A percentile compares a stretch with the other conserved stretches of the same genome.
phyloP scores from a whole-genome alignment of 2,888 invertebrate genomes.

The Drosophila pseudotakahashii region DNA sequence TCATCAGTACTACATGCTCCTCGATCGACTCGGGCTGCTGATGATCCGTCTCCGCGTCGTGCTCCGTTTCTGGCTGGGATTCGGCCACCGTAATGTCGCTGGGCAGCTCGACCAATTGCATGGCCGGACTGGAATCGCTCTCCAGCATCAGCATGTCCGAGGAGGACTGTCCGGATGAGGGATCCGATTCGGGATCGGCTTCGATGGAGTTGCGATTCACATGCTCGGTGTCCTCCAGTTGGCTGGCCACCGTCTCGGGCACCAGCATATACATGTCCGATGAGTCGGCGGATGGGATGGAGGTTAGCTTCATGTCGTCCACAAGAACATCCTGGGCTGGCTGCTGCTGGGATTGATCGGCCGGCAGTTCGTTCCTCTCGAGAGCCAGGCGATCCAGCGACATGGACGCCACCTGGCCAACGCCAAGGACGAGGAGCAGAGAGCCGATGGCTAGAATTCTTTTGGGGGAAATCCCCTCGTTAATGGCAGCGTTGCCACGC shows the following conservation, averaged over 20 bases:
- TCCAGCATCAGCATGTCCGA: constrained; percentile 81
- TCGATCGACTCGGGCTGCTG: constrained; percentile 52
- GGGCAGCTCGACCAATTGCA: constrained; percentile 70
- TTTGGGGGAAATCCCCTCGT: constrained; percentile 39
- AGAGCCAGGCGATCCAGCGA: constrained; percentile 76
- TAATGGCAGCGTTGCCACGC: constrained; percentile 33
- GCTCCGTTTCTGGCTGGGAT: constrained; percentile 31
- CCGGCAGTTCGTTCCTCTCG: constrained; percentile 69
- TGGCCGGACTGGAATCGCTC: constrained; percentile 70
- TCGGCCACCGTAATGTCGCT: constrained; percentile 56
- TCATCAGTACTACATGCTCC: constrained; percentile 59
- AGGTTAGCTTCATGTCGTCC: constrained; percentile 73
- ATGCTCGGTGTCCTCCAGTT: constrained; percentile 64
- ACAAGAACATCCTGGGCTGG: constrained; percentile 55
- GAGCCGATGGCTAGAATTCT: constrained; percentile 18
- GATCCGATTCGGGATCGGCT: constrained; percentile 27
- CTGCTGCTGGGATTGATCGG: constrained; percentile 31
- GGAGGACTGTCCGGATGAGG: constrained; percentile 15
- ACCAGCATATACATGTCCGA: constrained; percentile 78
- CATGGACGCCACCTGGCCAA: constrained; percentile 58
- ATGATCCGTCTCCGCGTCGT: constrained; percentile 13
- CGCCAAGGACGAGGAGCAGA: constrained; percentile 32
- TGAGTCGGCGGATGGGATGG: constrained; percentile 55
- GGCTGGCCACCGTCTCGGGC: constrained; percentile 68
- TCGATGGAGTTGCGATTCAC: constrained; percentile 68